Evolutionary conservation across 2,797 vertebrate genomes (phyloP).

Genomic region (Sebastes kiyomatsui): DNA sequence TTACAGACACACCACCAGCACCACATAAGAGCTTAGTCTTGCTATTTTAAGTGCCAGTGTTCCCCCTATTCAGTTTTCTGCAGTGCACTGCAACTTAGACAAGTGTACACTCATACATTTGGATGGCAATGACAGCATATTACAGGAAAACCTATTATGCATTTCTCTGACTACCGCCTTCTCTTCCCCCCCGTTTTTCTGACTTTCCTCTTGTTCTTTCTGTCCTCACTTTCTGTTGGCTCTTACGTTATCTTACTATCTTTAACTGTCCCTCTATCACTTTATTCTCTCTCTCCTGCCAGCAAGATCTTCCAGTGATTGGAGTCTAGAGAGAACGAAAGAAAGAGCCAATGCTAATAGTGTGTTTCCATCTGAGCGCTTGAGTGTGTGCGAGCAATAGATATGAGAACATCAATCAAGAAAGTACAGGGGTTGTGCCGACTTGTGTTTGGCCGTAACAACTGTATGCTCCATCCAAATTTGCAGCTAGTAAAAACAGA

Average conservation of each 20-base stretch:
- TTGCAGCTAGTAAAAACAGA: background rate
- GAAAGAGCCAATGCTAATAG: slow-evolving; percentile 57
- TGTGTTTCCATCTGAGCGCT: slow-evolving; percentile 46
- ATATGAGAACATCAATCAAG: slow-evolving; percentile 65
- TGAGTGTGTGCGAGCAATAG: slow-evolving; percentile 51
- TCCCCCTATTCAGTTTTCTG: slow-evolving; percentile 19
- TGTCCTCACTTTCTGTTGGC: slow-evolving; percentile 11
- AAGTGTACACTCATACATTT: slow-evolving; percentile 6
- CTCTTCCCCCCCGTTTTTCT: background rate
- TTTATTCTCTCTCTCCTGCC: slow-evolving; percentile 49
- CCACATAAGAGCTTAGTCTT: background rate
- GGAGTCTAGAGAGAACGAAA: slow-evolving; percentile 50
- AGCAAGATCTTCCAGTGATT: slow-evolving; percentile 58
- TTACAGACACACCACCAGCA: background rate
- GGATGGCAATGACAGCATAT: slow-evolving; percentile 24
- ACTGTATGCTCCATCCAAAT: slow-evolving; percentile 47
- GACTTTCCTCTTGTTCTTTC: slow-evolving; percentile 20
- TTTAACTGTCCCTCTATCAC: slow-evolving; percentile 48
- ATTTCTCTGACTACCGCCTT: background rate
- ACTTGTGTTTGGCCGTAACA: slow-evolving; percentile 41
- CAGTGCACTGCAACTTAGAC: slow-evolving; percentile 26
- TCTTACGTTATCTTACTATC: slow-evolving; percentile 35
- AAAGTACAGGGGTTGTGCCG: slow-evolving; percentile 28
- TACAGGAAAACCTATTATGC: slow-evolving; percentile 25
- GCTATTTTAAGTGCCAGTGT: slow-evolving; percentile 15